Evolutionary conservation across 2,888 invertebrate genomes (phyloP).

Genomic region (Limnephilus lunatus): DNA sequence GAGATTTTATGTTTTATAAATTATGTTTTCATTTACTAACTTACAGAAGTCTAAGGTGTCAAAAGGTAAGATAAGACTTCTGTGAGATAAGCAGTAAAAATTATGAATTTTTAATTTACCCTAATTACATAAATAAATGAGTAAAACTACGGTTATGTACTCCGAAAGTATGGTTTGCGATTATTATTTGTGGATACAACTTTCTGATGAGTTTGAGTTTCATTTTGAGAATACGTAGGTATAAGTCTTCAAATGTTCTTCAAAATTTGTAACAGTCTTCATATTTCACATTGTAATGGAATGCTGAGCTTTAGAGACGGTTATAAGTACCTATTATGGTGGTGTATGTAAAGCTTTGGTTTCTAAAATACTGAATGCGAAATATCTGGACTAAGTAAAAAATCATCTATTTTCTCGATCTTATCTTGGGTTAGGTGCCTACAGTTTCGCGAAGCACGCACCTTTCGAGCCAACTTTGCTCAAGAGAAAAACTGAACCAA

Average conservation of each 20-base stretch:
- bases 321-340: neutral
- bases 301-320: too few relatives aligned
- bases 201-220: too few relatives aligned
- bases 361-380: neutral
- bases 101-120: neutral
- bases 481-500: slow-evolving; percentile 25
- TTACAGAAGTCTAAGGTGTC: neutral
- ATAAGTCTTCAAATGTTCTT: too few relatives aligned
- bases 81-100: neutral
- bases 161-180: too few relatives aligned
- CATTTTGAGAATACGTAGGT: too few relatives aligned
- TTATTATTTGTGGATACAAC: too few relatives aligned
- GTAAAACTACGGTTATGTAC: neutral
- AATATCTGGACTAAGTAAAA: neutral
- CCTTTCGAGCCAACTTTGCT: neutral
- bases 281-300: too few relatives aligned
- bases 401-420: neutral
- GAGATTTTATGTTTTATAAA: neutral
- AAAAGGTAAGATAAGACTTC: neutral
- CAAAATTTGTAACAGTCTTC: too few relatives aligned
- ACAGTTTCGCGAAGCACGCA: neutral
- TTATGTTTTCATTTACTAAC: neutral
- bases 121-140: too few relatives aligned
- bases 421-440: neutral
- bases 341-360: neutral